Percentiles rank a stretch among this genome's conserved stretches.
Conservation (phyloP, 2,113 vertebrate genomes). For the Chaenogobius annularis region DNA sequence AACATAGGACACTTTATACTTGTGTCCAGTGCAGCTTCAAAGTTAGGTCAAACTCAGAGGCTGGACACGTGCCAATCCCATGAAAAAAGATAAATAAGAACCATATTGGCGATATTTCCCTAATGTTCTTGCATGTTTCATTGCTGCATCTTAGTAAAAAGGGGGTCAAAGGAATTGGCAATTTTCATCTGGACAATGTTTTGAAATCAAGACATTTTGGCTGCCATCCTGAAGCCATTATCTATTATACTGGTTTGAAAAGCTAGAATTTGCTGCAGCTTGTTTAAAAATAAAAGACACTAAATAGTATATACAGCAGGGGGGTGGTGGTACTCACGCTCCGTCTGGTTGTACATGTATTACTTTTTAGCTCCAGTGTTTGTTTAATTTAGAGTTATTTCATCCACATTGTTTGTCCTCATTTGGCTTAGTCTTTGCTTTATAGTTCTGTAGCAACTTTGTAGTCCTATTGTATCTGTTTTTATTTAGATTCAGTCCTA, state of each 20-base stretch:
- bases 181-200: too few species aligned
- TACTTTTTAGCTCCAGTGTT: neutral
- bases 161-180: too few species aligned
- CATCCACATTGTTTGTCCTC: too few species aligned
- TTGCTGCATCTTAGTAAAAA: too few species aligned
- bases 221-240: neutral
- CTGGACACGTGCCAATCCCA: neutral
- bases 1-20: constrained; percentile 48
- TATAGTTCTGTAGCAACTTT: too few species aligned
- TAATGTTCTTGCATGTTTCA: too few species aligned
- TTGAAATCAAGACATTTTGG: neutral
- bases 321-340: neutral
- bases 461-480: too few species aligned
- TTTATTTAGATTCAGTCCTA: too few species aligned
- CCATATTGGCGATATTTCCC: too few species aligned
- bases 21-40: constrained; percentile 36
- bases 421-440: too few species aligned
- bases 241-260: neutral
- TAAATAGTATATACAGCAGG: neutral
- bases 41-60: constrained; percentile 55
- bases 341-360: neutral
- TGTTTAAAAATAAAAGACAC: neutral
- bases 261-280: neutral
- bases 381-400: too few species aligned
- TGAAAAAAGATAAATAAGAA: neutral